Base-by-base conservation (phyloP, 2,888 invertebrate species). In the Drosophila prostipennis region DNA sequence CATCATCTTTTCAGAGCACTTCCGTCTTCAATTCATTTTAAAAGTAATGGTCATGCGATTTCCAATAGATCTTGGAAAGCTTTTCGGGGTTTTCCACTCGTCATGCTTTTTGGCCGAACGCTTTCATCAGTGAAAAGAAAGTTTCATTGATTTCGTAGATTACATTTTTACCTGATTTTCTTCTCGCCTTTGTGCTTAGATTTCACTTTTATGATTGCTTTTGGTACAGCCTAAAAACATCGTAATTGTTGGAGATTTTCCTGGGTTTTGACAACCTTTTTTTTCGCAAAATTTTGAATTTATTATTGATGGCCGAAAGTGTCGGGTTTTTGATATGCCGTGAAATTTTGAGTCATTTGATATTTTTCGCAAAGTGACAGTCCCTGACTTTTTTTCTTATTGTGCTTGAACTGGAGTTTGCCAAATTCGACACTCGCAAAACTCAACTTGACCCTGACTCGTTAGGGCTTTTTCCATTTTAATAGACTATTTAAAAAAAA, bases 101-200 rank as follows among this genome's bases (percentile, higher is more conserved):
- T 80, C 78, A 81, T 74, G 78, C 58, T 54, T 39, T 61, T 71
- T 59, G 65, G 68, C 45, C 58, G 45, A 46, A 76, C 76, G 78
- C 79, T 82, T 74, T 79, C 69, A 52, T 68, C 45, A 49, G 34
- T 64, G 70, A 76, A 85, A 72, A 79, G 85, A 85, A 82, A 81
- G 80, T 73, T 51, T 56, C 76, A 80, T 83, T 80, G 67, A 72
- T 70, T 78, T 65, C 32, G 36, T 72, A 56, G 77, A 70, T 74
- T 70, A 53, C 46, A 39, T 46, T 69, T 65, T 52, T 68, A 43
- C 32, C 58, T 52, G 34, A 42, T 58, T 45, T 68, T 45, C 52
- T 36, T 45, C 52, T 36, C 34, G 34, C 46, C 46, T 34, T 6
- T 48, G 13, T 37, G 53, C 54, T 14, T 40, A 46, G 65, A 46